Evolutionary conservation across 2,888 invertebrate species (phyloP).

Genomic region (Drosophila peninsularis): DNA sequence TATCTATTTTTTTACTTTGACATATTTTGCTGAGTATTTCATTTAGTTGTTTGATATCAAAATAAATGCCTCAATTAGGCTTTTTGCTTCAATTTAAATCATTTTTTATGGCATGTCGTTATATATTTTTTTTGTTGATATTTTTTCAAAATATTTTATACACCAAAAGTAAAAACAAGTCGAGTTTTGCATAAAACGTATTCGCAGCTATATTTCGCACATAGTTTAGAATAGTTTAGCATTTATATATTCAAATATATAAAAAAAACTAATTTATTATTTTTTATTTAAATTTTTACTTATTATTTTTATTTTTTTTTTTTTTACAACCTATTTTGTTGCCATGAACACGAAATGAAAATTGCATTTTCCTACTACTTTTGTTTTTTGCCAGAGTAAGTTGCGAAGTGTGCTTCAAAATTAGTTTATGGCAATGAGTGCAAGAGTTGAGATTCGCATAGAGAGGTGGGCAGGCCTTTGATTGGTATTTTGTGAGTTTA

Average conservation of each 20-base stretch:
- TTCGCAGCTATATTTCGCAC: constrained; percentile 25
- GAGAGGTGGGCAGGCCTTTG: constrained; percentile 3
- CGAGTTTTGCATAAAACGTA: constrained; percentile 16
- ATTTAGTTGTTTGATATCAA: constrained; percentile 36
- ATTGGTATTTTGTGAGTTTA: constrained; percentile 3
- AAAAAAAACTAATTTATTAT: constrained; percentile 6
- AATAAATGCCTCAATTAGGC: constrained; percentile 66
- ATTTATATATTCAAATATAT: constrained; percentile 15
- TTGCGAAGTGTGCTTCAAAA: constrained; percentile 32
- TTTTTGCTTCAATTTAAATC: constrained; percentile 37
- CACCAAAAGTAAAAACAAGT: constrained; percentile 2
- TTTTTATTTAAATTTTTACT: background rate
- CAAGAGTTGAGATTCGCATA: constrained; percentile 28
- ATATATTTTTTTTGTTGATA: background rate
- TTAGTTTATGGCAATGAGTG: constrained; percentile 20
- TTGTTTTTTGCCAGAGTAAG: constrained; percentile 11
- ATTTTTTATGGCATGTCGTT: constrained; percentile 13
- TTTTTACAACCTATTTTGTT: constrained; percentile 54
- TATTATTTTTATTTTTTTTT: background rate
- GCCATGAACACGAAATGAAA: constrained; percentile 40
- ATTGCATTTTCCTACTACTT: constrained; percentile 17
- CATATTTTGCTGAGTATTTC: constrained; percentile 2
- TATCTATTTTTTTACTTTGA: background rate
- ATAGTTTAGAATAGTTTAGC: constrained; percentile 19
- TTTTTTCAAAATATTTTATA: constrained; percentile 11